A percentile compares a stretch with the other conserved stretches of the same genome.
phyloP scores from a whole-genome alignment of 1,140 invertebrate species.

The Eriosoma lanigerum region DNA sequence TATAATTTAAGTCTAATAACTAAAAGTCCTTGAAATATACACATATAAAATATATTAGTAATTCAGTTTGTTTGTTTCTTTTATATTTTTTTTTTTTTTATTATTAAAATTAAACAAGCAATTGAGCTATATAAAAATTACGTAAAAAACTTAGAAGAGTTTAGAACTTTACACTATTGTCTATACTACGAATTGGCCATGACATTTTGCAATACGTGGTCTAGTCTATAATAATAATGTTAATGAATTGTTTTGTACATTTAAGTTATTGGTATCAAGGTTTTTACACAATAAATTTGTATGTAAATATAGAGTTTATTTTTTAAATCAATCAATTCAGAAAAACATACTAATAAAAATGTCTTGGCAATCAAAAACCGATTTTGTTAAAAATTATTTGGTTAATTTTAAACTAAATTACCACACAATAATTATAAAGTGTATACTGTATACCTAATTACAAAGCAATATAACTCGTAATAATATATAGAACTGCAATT shows the following conservation, averaged over 20 bases:
- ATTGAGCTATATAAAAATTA: neutral
- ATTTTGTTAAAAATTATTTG: too few relatives aligned
- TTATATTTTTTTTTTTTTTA: too few relatives aligned
- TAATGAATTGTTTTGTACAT: neutral
- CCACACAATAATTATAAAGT: too few relatives aligned
- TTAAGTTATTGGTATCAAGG: constrained; percentile 9
- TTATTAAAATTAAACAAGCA: neutral
- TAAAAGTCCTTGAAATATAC: neutral
- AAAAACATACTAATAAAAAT: too few relatives aligned
- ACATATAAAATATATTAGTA: neutral
- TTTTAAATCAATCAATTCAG: too few relatives aligned
- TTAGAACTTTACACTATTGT: neutral
- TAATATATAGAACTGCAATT: too few relatives aligned
- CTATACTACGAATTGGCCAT: constrained; percentile 1
- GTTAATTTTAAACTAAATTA: too few relatives aligned
- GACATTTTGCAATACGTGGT: neutral
- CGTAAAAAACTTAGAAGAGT: neutral
- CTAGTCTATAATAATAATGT: neutral
- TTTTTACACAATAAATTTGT: neutral
- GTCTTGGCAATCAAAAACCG: too few relatives aligned
- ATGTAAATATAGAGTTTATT: too few relatives aligned
- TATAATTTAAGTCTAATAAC: too few relatives aligned
- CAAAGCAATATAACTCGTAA: too few relatives aligned
- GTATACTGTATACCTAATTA: too few relatives aligned
- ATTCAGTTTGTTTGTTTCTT: neutral